Evolutionary conservation across 2,797 vertebrate species (phyloP).

Genomic region (Atherinosoma microstoma): DNA sequence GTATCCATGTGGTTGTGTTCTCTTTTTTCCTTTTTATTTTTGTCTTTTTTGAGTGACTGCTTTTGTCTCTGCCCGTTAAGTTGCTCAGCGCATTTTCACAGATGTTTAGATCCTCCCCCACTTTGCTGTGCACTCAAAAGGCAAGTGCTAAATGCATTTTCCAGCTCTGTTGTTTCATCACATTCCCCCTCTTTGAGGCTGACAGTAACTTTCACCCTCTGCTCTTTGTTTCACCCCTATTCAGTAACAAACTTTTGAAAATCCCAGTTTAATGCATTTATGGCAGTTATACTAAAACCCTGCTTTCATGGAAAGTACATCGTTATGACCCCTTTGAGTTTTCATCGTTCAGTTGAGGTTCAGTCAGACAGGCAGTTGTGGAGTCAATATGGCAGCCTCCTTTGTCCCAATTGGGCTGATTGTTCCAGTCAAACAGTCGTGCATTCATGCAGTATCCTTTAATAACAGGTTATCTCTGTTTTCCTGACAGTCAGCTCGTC

Average conservation of each 20-base stretch:
- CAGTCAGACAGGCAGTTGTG: conserved; percentile 36
- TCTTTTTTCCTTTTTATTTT: conserved; percentile 19
- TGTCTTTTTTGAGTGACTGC: conserved; percentile 49
- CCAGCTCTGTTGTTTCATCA: conserved; percentile 65
- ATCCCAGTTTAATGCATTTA: conserved; percentile 43
- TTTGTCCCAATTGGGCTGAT: conserved; percentile 45
- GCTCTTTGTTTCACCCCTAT: conserved; percentile 28
- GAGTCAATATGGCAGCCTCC: conserved; percentile 54
- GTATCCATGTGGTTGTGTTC: conserved; percentile 40
- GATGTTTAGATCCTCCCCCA: conserved; percentile 63
- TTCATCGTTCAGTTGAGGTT: conserved; percentile 33
- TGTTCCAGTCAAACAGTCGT: conserved; percentile 57
- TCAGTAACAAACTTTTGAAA: conserved; percentile 38
- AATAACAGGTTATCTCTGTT: conserved; percentile 71
- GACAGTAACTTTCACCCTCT: conserved; percentile 54
- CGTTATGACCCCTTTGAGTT: conserved; percentile 53
- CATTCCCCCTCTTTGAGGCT: conserved; percentile 59
- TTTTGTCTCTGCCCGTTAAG: conserved; percentile 70
- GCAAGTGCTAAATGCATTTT: conserved; percentile 58
- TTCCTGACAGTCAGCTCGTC: conserved; percentile 51
- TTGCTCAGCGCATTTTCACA: conserved; percentile 66
- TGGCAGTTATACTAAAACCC: conserved; percentile 55
- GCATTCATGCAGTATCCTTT: conserved; percentile 49
- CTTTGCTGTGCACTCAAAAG: conserved; percentile 57
- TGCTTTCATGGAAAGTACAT: conserved; percentile 69